These are phyloP conservation scores for Drosophila niveifrons DNA, from an alignment of 2,888 invertebrate species.

Conservation along the genomic window DNA sequence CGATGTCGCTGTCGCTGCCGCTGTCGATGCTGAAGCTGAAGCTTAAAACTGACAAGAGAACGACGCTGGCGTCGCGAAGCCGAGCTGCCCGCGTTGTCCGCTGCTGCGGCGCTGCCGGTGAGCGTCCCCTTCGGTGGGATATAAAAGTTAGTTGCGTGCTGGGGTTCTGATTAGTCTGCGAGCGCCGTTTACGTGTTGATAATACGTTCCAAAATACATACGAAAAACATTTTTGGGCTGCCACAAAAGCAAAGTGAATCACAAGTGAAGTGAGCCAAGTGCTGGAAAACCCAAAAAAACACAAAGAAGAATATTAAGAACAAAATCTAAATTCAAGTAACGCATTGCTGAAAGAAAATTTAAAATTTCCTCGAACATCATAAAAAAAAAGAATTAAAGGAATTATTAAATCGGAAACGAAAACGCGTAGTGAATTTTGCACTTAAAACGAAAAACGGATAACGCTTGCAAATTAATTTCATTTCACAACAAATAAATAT, in stretches of 20 bases:
- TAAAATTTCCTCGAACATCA: constrained; percentile 9
- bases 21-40: constrained; percentile 3
- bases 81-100: background rate
- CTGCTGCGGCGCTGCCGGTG: constrained; percentile 17
- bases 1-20: constrained; percentile 3
- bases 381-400: background rate
- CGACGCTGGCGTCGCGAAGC: constrained; percentile 2
- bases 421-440: constrained; percentile 20
- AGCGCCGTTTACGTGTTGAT: constrained; percentile 81
- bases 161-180: constrained; percentile 84
- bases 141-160: constrained; percentile 81
- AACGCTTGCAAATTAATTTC: constrained; percentile 6
- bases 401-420: constrained; percentile 32
- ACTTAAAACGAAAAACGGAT: constrained; percentile 6
- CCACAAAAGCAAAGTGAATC: constrained; percentile 60
- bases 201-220: constrained; percentile 50
- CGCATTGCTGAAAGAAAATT: constrained; percentile 6
- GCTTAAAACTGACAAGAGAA: constrained; percentile 1
- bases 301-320: background rate
- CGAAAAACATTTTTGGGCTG: constrained; percentile 56
- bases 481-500: constrained; percentile 8
- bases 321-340: background rate
- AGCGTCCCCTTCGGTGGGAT: constrained; percentile 61
- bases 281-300: constrained; percentile 57
- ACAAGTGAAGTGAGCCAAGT: constrained; percentile 55